Evolutionary conservation across 2,888 invertebrate genomes (phyloP).

Genomic region (Thymelicus acteon): DNA sequence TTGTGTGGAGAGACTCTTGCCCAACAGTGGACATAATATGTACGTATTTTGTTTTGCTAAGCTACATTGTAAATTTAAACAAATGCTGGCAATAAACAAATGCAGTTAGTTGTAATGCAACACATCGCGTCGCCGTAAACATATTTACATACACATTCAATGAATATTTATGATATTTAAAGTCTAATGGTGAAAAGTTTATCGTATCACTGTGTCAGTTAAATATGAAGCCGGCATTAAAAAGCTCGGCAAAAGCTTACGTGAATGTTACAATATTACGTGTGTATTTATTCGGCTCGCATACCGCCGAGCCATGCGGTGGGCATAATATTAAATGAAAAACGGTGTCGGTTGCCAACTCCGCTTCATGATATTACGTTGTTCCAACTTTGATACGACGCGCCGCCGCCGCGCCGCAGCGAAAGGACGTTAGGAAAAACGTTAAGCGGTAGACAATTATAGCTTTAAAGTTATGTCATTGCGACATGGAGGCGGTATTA

Average conservation of each 20-base stretch:
- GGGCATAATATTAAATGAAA: slow-evolving; percentile 36
- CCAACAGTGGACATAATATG: too few species aligned
- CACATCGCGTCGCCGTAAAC: background rate
- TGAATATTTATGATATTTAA: slow-evolving; percentile 12
- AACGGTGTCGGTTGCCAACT: slow-evolving; percentile 34
- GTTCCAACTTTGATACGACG: slow-evolving; percentile 29
- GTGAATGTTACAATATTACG: slow-evolving; percentile 18
- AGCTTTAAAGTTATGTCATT: slow-evolving; percentile 1
- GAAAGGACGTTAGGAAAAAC: slow-evolving; percentile 1
- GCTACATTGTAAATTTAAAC: background rate
- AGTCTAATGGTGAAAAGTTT: slow-evolving; percentile 20
- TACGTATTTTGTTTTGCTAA: too few species aligned
- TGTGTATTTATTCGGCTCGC: slow-evolving; percentile 32
- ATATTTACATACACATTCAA: slow-evolving; percentile 5
- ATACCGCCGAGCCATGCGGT: slow-evolving; percentile 22
- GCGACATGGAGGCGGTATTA: background rate
- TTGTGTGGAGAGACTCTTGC: too few species aligned
- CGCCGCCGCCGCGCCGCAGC: background rate
- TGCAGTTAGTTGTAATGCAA: background rate
- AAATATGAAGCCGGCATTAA: slow-evolving; percentile 25
- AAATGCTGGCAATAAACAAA: background rate
- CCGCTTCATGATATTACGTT: slow-evolving; percentile 34
- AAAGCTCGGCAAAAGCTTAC: slow-evolving; percentile 24
- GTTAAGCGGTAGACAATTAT: slow-evolving; percentile 9
- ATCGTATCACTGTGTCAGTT: slow-evolving; percentile 19